Percentiles rank a stretch among this genome's conserved stretches.
Conservation (phyloP, 2,888 invertebrate species). For the Limnephilus marmoratus region DNA sequence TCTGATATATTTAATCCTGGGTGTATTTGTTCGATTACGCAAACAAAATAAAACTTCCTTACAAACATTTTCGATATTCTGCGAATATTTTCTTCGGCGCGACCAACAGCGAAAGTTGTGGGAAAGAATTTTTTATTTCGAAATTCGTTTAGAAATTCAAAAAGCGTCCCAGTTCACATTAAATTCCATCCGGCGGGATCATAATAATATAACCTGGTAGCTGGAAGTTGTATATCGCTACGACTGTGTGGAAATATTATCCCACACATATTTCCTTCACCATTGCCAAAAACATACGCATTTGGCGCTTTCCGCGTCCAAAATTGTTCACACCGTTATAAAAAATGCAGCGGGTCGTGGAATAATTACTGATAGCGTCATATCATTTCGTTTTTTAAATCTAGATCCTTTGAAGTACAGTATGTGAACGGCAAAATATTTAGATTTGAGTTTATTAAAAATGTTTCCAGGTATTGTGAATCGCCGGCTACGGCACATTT, state of each 20-base stretch:
- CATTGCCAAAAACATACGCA: slow-evolving; percentile 12
- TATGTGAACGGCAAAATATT: too few relatives aligned
- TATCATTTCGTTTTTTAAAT: neutral
- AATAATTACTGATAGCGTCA: neutral
- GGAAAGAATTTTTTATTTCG: slow-evolving; percentile 34
- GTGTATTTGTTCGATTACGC: neutral
- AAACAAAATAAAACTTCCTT: neutral
- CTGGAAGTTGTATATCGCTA: neutral
- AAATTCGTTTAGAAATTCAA: slow-evolving; percentile 56
- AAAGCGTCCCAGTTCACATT: slow-evolving; percentile 52
- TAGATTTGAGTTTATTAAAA: too few relatives aligned
- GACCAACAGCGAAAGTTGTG: neutral
- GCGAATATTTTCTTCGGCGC: neutral
- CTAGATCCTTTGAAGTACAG: neutral
- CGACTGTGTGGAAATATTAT: slow-evolving; percentile 1
- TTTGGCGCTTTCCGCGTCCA: neutral
- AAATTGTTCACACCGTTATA: neutral
- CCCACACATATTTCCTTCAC: neutral
- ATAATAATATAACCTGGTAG: slow-evolving; percentile 35
- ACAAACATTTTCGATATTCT: neutral
- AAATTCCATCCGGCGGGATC: slow-evolving; percentile 55
- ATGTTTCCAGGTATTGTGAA: too few relatives aligned
- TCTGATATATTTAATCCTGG: neutral
- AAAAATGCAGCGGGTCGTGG: neutral
- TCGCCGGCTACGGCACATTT: too few relatives aligned